These are phyloP conservation scores for Ormyrus labotus DNA, from an alignment of 2,888 invertebrate species.

Conservation along the genomic window DNA sequence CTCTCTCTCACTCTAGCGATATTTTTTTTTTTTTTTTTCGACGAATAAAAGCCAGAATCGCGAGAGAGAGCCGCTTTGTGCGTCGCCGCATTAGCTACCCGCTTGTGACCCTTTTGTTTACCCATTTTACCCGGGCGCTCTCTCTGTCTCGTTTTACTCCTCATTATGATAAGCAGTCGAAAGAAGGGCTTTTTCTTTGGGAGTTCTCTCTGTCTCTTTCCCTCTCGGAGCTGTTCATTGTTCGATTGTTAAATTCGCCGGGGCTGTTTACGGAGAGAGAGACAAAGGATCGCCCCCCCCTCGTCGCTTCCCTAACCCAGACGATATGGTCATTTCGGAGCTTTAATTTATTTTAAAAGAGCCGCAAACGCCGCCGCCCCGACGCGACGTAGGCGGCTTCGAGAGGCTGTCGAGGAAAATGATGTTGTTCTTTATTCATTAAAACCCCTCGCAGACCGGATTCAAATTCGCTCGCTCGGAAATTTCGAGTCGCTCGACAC, in stretches of 20 bases:
- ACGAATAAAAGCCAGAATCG: no score
- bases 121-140: background rate
- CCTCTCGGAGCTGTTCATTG: background rate
- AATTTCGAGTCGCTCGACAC: no score
- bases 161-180: slow-evolving; percentile 40
- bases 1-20: slow-evolving; percentile 21
- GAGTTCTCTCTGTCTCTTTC: background rate
- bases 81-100: background rate
- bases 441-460: no score
- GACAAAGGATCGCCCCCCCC: background rate
- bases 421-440: no score
- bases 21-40: slow-evolving; percentile 30
- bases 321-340: slow-evolving; percentile 1
- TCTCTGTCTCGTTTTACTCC: slow-evolving; percentile 25
- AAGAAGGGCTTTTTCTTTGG: slow-evolving; percentile 31
- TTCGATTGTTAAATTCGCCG: slow-evolving; percentile 18
- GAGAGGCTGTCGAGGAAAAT: no score
- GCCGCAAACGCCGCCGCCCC: no score
- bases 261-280: background rate
- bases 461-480: no score
- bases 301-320: background rate
- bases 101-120: slow-evolving; percentile 38
- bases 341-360: background rate
- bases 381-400: no score
- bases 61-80: slow-evolving; percentile 13